Conservation (phyloP, 1,140 invertebrate species). For the Trachelipus rathkii region DNA sequence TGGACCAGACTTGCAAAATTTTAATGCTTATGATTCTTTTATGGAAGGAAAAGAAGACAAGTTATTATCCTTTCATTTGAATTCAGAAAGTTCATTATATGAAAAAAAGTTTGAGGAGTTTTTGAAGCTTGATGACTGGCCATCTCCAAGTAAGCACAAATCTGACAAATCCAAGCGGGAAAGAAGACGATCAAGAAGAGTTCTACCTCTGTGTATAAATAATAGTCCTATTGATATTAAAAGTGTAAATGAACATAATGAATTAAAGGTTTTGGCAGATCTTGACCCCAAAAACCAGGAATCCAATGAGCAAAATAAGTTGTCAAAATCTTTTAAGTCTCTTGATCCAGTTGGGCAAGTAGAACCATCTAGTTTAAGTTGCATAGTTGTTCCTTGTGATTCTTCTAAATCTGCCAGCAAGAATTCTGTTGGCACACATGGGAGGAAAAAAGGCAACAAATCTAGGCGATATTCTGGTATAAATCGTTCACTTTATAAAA, state of each 20-base stretch:
- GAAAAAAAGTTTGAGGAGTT: neutral
- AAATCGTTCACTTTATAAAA: neutral
- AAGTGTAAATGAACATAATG: neutral
- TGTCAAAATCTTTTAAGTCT: neutral
- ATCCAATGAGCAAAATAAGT: neutral
- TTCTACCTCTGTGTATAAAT: neutral
- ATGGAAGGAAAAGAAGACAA: neutral
- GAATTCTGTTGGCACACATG: neutral
- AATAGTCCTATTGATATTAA: neutral
- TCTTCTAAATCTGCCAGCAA: neutral
- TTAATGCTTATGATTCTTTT: neutral
- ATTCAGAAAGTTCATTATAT: neutral
- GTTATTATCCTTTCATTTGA: no score
- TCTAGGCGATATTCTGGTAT: neutral
- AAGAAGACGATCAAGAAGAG: neutral
- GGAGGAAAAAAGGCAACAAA: neutral
- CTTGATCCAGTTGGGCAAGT: no score
- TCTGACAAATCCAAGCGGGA: neutral
- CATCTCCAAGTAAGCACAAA: neutral
- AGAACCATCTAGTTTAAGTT: no score
- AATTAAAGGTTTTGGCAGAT: no score
- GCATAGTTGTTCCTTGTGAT: no score
- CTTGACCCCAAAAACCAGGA: neutral
- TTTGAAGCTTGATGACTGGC: neutral
- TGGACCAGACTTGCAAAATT: neutral